These are phyloP conservation scores for Phodopus roborovskii DNA, from an alignment of 2,113 vertebrate genomes.

Conservation along the genomic window DNA sequence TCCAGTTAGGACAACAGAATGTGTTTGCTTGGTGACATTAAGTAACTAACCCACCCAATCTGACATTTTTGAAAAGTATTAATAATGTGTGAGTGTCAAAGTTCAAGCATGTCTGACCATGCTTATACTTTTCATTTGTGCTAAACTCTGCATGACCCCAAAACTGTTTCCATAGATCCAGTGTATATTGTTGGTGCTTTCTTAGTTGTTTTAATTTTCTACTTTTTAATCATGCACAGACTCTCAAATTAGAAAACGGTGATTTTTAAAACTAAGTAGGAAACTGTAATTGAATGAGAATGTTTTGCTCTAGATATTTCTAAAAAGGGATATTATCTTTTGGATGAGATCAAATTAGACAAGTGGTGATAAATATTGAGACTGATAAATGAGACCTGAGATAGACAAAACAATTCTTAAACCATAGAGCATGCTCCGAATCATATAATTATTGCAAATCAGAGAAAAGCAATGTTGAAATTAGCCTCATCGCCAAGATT, in stretches of 20 bases:
- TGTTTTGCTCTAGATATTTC: slow-evolving; percentile 31
- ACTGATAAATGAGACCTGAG: slow-evolving; percentile 12
- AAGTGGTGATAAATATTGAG: slow-evolving; percentile 51
- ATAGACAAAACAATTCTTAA: neutral
- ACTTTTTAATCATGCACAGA: neutral
- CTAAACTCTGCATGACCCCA: neutral
- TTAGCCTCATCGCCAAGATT: neutral
- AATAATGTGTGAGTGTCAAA: no score
- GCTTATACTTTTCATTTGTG: neutral
- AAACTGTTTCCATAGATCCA: neutral
- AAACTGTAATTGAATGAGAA: neutral
- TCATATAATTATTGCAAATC: slow-evolving; percentile 2
- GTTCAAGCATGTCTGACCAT: neutral
- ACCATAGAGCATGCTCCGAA: neutral
- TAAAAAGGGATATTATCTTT: neutral
- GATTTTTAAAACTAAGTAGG: slow-evolving; percentile 8
- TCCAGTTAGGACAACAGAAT: neutral
- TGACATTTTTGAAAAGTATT: neutral
- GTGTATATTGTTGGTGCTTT: neutral
- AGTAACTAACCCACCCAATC: neutral
- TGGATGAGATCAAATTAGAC: slow-evolving; percentile 14
- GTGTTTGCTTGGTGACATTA: neutral
- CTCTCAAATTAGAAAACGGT: slow-evolving; percentile 30
- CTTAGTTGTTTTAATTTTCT: neutral
- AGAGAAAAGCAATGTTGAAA: neutral